These are phyloP conservation scores for Himalopsyche kuldschensis DNA, from an alignment of 2,888 invertebrate species.

Conservation along the genomic window DNA sequence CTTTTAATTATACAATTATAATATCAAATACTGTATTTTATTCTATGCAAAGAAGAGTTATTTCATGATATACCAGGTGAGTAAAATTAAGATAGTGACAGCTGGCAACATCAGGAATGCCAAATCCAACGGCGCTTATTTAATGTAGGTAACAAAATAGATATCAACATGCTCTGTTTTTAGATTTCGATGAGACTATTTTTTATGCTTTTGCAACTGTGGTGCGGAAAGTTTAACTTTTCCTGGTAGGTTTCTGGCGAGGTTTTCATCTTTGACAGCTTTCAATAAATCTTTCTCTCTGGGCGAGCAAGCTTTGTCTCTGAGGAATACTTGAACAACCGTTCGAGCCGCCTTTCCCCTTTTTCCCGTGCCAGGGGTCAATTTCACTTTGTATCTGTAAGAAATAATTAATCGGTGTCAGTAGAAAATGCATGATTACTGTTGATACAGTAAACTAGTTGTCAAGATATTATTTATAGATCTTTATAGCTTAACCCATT, in stretches of 20 bases:
- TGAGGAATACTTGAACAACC: constrained; percentile 84
- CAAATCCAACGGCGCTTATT: no score
- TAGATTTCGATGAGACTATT: constrained; percentile 41
- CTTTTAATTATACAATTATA: no score
- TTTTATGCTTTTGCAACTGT: constrained; percentile 71
- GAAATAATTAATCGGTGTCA: background rate
- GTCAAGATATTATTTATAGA: background rate
- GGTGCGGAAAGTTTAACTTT: constrained; percentile 95
- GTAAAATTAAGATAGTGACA: no score
- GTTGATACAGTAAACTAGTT: background rate
- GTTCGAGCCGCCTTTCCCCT: constrained; percentile 94
- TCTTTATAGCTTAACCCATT: no score
- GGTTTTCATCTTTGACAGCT: constrained; percentile 88
- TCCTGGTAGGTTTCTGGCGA: constrained; percentile 94
- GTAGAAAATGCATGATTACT: no score
- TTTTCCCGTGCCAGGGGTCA: constrained; percentile 92
- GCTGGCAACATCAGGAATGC: no score
- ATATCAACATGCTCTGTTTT: no score
- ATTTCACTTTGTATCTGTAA: constrained; percentile 86
- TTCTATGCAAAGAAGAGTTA: no score
- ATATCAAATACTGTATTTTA: no score
- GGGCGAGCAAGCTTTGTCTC: constrained; percentile 71
- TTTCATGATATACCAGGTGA: no score
- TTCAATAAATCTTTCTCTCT: constrained; percentile 90
- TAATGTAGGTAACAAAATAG: no score